phyloP scores from a whole-genome alignment of 2,797 vertebrate species.

The Mus caroli region DNA sequence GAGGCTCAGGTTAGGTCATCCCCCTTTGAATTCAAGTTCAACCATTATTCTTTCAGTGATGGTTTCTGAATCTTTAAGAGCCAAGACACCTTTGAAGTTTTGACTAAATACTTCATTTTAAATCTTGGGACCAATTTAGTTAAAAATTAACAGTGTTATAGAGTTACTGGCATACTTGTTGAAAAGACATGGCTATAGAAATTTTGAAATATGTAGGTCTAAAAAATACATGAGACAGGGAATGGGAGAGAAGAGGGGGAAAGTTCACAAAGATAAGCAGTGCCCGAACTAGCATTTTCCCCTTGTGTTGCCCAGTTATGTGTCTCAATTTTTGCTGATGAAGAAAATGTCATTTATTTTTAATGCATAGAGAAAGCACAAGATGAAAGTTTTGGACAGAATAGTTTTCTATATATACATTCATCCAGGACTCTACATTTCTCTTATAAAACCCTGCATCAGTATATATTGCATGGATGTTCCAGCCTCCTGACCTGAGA shows the following conservation, averaged over 20 bases:
- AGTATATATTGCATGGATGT: background rate
- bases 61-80: slow-evolving; percentile 15
- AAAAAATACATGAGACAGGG: background rate
- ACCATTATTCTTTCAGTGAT: background rate
- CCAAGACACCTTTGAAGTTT: background rate
- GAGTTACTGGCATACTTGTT: background rate
- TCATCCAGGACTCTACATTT: background rate
- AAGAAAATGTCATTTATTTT: slow-evolving; percentile 57
- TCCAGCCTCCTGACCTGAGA: background rate
- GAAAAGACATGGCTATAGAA: background rate
- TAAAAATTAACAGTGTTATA: slow-evolving; percentile 3
- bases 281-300: background rate
- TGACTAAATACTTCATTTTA: slow-evolving; percentile 33
- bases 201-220: background rate
- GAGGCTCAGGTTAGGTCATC: background rate
- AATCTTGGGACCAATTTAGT: slow-evolving; percentile 2
- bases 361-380: slow-evolving; percentile 48
- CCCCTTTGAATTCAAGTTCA: background rate
- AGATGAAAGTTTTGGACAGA: slow-evolving; percentile 71
- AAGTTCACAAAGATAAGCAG: background rate
- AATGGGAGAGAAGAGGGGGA: background rate
- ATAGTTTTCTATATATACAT: background rate
- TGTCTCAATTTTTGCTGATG: slow-evolving; percentile 29
- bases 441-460: background rate
- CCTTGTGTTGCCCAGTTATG: background rate